Evolutionary conservation across 1,140 invertebrate genomes (phyloP), one percentile per base, ranked within the genome.

Genomic region (Myzus persicae): DNA sequence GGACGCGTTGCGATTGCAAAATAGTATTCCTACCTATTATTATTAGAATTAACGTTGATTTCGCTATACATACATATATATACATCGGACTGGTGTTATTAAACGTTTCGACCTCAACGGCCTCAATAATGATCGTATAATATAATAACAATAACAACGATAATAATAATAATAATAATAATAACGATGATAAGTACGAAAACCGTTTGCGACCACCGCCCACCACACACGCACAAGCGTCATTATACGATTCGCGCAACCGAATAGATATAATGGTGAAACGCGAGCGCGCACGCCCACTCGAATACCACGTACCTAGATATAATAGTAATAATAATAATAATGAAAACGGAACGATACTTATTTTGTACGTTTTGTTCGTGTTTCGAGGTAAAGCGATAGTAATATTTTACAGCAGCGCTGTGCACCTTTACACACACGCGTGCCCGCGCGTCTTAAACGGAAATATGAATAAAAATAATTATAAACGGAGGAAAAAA

Each of bases 241-340:
- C 59, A 76, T 76, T 76, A 76, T 76, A 76, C 59, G 59, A 76
- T 76, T 76, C 59, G 59, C 59, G 59, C 59, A n/a, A 76, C 59
- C 59, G 59, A 76, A 76, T 76, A 76, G 59, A n/a, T 76, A n/a
- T 76, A 76, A 76, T 76, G 59, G 59, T 76, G 59, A 76, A 76
- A 76, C 24, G 59, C 59, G 59, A 76, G 59, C 59, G 59, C 59
- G 59, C 59, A 76, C 59, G 59, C 59, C 59, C 59, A 76, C 59
- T 76, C 31, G 14, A 76, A 76, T 76, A 76, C 36, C 31, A 76
- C 59, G 59, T 76, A 76, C 31, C 31, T 67, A 67, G 59, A 11
- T 59, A 67, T 31, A 31, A 59, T 59, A 31, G 14, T 59, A 54
- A 54, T 54, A n/a, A 67, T 67, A n/a, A n/a, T 67, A n/a, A 76